Conservation (phyloP, 1,140 invertebrate genomes). For the Ostrea denselamellosa region DNA sequence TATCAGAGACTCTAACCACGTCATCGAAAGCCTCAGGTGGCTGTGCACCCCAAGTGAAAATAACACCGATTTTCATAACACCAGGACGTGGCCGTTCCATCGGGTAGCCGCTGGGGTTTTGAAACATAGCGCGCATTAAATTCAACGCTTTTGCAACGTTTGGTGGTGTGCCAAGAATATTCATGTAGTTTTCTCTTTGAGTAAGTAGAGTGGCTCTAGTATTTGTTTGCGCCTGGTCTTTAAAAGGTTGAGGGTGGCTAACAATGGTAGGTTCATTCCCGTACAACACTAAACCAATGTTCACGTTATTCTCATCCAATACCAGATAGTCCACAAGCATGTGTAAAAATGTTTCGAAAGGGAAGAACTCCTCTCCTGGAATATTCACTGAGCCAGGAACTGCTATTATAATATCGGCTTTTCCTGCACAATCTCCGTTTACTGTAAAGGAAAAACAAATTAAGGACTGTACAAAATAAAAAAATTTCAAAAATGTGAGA, state of each 20-base stretch:
- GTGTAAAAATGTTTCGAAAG: slow-evolving; percentile 62
- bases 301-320: slow-evolving; percentile 55
- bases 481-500: neutral
- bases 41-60: slow-evolving; percentile 59
- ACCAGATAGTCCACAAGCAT: slow-evolving; percentile 60
- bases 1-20: slow-evolving; percentile 43
- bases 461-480: neutral
- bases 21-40: slow-evolving; percentile 18
- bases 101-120: slow-evolving; percentile 56
- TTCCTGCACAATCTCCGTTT: slow-evolving; percentile 56
- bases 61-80: slow-evolving; percentile 58
- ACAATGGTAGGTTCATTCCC: slow-evolving; percentile 57
- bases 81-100: slow-evolving; percentile 41
- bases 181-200: slow-evolving; percentile 54
- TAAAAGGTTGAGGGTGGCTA: slow-evolving; percentile 58
- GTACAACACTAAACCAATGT: slow-evolving; percentile 62
- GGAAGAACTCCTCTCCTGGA: slow-evolving; percentile 65
- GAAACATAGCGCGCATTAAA: slow-evolving; percentile 62
- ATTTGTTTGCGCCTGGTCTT: slow-evolving; percentile 58
- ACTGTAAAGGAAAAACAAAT: slow-evolving; percentile 37
- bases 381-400: slow-evolving; percentile 55
- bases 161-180: slow-evolving; percentile 50
- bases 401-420: slow-evolving; percentile 59
- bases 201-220: slow-evolving; percentile 60
- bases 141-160: slow-evolving; percentile 53